A percentile compares a stretch with the other conserved stretches of the same genome.
Evolutionary conservation across 2,113 vertebrate genomes (phyloP).

Genomic region (Tragelaphus buxtoni): DNA sequence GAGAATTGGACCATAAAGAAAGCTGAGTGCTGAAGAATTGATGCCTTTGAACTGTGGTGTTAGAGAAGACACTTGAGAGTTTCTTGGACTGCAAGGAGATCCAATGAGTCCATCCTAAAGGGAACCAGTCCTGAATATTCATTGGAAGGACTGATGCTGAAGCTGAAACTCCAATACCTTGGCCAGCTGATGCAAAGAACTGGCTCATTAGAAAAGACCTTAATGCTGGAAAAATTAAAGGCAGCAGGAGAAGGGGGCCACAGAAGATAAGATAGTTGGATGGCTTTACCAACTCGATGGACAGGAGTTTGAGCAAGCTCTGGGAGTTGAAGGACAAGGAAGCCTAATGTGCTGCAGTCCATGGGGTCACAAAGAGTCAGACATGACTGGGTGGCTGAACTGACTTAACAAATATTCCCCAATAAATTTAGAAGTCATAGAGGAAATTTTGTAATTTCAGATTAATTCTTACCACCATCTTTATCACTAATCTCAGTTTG

Average conservation of each 20-base stretch:
- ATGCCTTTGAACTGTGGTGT: neutral
- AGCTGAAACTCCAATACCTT: neutral
- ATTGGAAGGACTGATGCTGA: neutral
- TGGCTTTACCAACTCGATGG: fast-evolving
- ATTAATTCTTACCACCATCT: neutral
- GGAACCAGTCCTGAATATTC: neutral
- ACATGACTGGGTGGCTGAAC: neutral
- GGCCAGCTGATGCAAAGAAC: neutral
- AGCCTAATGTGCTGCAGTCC: neutral
- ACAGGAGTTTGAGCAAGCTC: neutral
- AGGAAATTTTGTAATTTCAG: neutral
- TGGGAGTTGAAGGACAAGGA: neutral
- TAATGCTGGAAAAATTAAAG: neutral
- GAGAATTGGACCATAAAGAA: neutral
- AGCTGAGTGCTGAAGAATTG: neutral
- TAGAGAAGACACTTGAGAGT: neutral
- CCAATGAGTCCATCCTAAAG: neutral
- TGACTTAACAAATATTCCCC: neutral
- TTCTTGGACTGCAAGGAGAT: neutral
- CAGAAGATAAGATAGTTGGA: neutral
- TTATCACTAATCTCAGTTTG: neutral
- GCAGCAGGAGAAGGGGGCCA: neutral
- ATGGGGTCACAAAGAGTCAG: neutral
- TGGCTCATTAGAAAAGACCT: neutral
- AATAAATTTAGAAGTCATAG: neutral